These are phyloP conservation scores for Chironomus riparius DNA, from an alignment of 2,888 invertebrate genomes.

Conservation along the genomic window DNA sequence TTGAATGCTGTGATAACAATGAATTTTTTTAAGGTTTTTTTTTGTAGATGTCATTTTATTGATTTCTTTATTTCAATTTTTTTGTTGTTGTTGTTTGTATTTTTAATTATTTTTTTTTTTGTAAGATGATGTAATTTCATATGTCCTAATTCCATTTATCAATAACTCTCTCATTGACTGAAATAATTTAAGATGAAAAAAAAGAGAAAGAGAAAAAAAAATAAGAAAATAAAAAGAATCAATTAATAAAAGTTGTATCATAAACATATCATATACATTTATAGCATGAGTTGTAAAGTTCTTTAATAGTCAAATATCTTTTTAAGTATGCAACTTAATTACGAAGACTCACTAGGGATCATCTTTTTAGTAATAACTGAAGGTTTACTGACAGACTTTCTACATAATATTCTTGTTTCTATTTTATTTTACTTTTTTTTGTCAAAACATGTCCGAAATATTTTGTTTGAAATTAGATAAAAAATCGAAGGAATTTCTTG, in stretches of 20 bases:
- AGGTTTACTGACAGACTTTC: too few species aligned
- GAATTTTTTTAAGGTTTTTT: neutral
- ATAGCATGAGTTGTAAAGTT: too few species aligned
- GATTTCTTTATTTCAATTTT: slow-evolving; percentile 12
- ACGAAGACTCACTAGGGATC: too few species aligned
- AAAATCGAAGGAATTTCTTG: too few species aligned
- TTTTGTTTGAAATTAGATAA: too few species aligned
- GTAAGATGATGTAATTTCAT: neutral
- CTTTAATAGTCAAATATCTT: too few species aligned
- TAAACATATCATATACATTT: too few species aligned
- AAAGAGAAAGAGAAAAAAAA: neutral
- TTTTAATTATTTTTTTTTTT: neutral
- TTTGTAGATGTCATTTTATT: slow-evolving; percentile 26
- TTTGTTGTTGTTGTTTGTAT: slow-evolving; percentile 4
- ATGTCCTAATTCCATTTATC: slow-evolving; percentile 17
- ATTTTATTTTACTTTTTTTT: too few species aligned
- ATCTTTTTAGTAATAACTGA: too few species aligned
- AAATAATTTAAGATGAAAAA: neutral
- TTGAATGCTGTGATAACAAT: slow-evolving; percentile 7
- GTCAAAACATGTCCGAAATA: too few species aligned
- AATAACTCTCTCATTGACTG: slow-evolving; percentile 10
- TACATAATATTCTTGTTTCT: too few species aligned
- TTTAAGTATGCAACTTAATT: too few species aligned
- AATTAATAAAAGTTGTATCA: neutral
- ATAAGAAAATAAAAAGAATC: neutral